Base-by-base conservation (phyloP, 1,140 invertebrate species). In the Caenorhabditis remanei region DNA sequence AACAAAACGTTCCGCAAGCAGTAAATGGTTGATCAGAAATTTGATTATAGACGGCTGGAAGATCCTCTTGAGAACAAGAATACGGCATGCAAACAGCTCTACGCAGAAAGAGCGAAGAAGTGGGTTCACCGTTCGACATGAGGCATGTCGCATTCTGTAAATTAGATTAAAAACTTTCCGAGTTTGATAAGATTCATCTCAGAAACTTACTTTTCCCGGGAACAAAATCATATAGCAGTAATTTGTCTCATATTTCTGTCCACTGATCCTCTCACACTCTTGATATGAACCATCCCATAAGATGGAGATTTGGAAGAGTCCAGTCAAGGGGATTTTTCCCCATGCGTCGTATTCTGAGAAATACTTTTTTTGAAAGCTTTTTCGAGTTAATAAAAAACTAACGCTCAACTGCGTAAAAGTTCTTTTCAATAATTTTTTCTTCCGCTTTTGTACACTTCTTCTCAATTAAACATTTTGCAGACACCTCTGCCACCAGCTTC, bases 271-370 rank as follows among this genome's bases (percentile, higher is more conserved):
- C 16, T 79, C 71, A 46, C 71, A 79, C 14, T 79, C 71, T 24
- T 79, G 71, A 32, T 79, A 79, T 4, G 71, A 79, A 8, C 71
- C 71, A 43, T 79, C 71, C 43, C 13, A 24, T 4, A 79, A 46
- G n/a, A 79, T 48, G 11, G 71, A n/a, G 1, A 21, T n/a, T 79
- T 79, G 71, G 11, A 79, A 79, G 21, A 79, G 43, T 11, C 71
- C 71, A 24, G 71, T 79, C 11, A 79, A 13, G 8, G 71, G 71
- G 46, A 50, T 24, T 79, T 79, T 79, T 32, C 71, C 71, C 71
- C 71, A 79, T 11, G 71, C 71, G 14, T 79, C 71, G 46, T 79
- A 79, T 50, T 79, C 71, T 79, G 71, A 11, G 53, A 79, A 11
- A 32, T 32, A 32, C 32, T 32, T 32, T 32, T 32, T 32, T 32